phyloP scores from a whole-genome alignment of 2,113 vertebrate genomes.

The Scalopus aquaticus region DNA sequence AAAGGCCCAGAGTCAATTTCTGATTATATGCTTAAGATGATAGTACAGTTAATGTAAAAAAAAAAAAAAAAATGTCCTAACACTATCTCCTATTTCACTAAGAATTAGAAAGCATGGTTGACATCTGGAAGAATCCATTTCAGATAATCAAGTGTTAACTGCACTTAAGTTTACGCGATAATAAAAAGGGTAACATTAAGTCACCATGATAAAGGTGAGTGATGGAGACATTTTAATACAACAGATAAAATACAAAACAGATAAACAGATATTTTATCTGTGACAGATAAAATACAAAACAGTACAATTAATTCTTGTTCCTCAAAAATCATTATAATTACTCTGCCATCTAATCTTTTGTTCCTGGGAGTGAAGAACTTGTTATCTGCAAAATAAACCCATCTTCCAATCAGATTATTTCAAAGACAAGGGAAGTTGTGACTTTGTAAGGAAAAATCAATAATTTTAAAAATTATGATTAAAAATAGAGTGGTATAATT shows the following conservation, averaged over 20 bases:
- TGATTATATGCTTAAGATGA: constrained; percentile 2
- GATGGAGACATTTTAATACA: neutral
- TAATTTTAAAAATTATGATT: neutral
- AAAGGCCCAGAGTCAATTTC: neutral
- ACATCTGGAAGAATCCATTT: neutral
- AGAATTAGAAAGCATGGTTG: neutral
- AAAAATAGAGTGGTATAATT: neutral
- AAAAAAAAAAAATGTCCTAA: neutral
- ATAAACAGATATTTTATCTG: no score
- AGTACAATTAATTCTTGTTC: neutral
- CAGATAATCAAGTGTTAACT: constrained; percentile 7
- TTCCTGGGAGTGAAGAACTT: neutral
- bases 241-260: no score
- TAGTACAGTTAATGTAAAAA: neutral
- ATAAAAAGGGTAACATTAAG: constrained; percentile 12
- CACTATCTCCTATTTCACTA: neutral
- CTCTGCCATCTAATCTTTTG: neutral
- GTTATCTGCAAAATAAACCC: neutral
- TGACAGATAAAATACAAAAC: constrained; percentile 10
- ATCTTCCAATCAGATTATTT: constrained; percentile 9
- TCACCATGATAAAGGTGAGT: neutral
- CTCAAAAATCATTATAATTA: neutral
- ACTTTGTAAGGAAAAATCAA: neutral
- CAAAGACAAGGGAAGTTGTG: neutral
- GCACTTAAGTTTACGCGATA: neutral